Evolutionary conservation across 2,888 invertebrate genomes (phyloP).

Genomic region (Sarcophaga subvicina): DNA sequence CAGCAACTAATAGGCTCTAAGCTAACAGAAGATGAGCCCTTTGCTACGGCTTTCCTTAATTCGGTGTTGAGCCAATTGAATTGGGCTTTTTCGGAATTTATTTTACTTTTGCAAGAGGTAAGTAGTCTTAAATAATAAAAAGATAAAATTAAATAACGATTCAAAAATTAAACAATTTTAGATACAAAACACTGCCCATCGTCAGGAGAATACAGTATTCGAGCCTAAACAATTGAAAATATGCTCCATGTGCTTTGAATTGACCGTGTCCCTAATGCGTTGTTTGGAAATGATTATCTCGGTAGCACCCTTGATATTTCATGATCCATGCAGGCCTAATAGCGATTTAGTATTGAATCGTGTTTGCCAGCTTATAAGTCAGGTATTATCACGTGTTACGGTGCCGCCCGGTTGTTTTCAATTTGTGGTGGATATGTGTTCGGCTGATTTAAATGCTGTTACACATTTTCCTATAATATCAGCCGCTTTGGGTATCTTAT

Average conservation of each 20-base stretch:
- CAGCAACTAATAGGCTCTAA: slow-evolving; percentile 85
- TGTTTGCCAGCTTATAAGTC: slow-evolving; percentile 88
- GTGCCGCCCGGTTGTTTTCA: slow-evolving; percentile 88
- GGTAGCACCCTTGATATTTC: slow-evolving; percentile 86
- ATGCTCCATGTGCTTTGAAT: slow-evolving; percentile 92
- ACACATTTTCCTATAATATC: slow-evolving; percentile 87
- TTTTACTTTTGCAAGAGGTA: slow-evolving; percentile 91
- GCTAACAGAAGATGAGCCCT: slow-evolving; percentile 84
- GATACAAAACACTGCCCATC: slow-evolving; percentile 86
- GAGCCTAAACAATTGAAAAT: slow-evolving; percentile 91
- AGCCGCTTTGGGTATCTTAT: slow-evolving; percentile 86
- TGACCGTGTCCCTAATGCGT: slow-evolving; percentile 89
- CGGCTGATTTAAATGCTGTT: slow-evolving; percentile 86
- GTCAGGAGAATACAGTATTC: slow-evolving; percentile 84
- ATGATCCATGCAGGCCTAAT: slow-evolving; percentile 85
- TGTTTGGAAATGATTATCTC: slow-evolving; percentile 91
- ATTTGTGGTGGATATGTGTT: slow-evolving; percentile 85
- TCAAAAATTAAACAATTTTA: slow-evolving; percentile 70
- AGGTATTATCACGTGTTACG: slow-evolving; percentile 90
- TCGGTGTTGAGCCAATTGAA: slow-evolving; percentile 91
- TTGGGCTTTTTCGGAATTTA: slow-evolving; percentile 94
- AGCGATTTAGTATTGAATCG: slow-evolving; percentile 88
- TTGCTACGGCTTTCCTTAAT: slow-evolving; percentile 88
- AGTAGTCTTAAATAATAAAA: not conserved
- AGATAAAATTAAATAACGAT: not conserved